A percentile compares a stretch with the other conserved stretches of the same genome.
Evolutionary conservation across 2,113 vertebrate genomes (phyloP).

Genomic region (Leucopsar rothschildi): DNA sequence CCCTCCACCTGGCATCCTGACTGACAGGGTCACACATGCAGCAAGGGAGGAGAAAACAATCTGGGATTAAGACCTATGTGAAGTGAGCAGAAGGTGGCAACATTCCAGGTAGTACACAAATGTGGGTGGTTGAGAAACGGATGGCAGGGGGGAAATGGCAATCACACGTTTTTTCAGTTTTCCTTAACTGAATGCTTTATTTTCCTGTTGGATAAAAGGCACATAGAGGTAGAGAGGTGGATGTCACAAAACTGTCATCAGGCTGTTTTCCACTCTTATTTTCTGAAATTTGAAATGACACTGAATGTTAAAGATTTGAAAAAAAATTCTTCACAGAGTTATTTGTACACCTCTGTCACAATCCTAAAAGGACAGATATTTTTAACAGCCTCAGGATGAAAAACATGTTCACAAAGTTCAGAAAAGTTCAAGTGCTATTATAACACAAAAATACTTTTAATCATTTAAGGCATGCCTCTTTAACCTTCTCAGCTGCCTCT

Average conservation of each 20-base stretch:
- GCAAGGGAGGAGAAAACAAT: not conserved
- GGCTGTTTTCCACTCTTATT: slow-evolving; percentile 39
- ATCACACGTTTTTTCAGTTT: not conserved
- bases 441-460: slow-evolving; percentile 7
- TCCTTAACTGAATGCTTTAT: not conserved
- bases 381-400: slow-evolving; percentile 41
- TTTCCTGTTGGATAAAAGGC: slow-evolving; percentile 18
- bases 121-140: not conserved
- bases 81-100: not conserved
- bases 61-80: not conserved
- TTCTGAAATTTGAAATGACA: slow-evolving; percentile 44
- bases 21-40: not conserved
- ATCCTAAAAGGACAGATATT: slow-evolving; percentile 32
- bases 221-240: not conserved
- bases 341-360: slow-evolving; percentile 52
- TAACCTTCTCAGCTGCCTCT: not conserved
- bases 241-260: slow-evolving; percentile 52
- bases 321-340: not conserved
- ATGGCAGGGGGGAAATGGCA: not conserved
- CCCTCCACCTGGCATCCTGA: not conserved
- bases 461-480: slow-evolving; percentile 17
- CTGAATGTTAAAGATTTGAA: not conserved
- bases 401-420: slow-evolving; percentile 37
- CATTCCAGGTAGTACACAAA: not conserved
- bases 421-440: slow-evolving; percentile 18